Conservation (phyloP, 2,797 vertebrate species). For the Cossypha caffra region DNA sequence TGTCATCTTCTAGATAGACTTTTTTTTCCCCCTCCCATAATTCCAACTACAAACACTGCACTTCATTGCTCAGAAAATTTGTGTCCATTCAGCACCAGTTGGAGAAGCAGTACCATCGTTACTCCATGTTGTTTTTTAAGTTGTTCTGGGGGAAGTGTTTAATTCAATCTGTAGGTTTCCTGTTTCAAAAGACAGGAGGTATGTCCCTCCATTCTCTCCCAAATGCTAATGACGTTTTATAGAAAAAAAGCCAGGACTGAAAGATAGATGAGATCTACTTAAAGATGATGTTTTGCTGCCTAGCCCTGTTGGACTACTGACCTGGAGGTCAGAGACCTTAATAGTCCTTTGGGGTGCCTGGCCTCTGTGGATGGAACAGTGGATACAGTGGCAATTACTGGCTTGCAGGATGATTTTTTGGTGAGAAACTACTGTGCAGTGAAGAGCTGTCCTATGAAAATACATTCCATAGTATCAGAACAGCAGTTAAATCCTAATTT, state of each 20-base stretch:
- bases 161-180: neutral
- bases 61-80: neutral
- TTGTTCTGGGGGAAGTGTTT: neutral
- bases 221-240: neutral
- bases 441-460: constrained; percentile 8
- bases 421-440: neutral
- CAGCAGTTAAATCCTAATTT: constrained; percentile 13
- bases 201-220: neutral
- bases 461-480: neutral
- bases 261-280: neutral
- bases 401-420: neutral
- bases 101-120: neutral
- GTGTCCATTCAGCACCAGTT: neutral
- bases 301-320: constrained; percentile 22
- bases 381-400: neutral
- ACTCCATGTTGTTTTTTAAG: neutral
- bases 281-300: neutral
- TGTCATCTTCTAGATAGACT: neutral
- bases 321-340: constrained; percentile 1
- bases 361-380: neutral
- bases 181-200: neutral
- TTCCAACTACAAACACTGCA: neutral
- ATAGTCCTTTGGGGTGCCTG: neutral
- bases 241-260: neutral
- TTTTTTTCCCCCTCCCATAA: neutral